These are phyloP conservation scores for Gnatocerus cornutus DNA, from an alignment of 2,888 invertebrate genomes.

Conservation along the genomic window DNA sequence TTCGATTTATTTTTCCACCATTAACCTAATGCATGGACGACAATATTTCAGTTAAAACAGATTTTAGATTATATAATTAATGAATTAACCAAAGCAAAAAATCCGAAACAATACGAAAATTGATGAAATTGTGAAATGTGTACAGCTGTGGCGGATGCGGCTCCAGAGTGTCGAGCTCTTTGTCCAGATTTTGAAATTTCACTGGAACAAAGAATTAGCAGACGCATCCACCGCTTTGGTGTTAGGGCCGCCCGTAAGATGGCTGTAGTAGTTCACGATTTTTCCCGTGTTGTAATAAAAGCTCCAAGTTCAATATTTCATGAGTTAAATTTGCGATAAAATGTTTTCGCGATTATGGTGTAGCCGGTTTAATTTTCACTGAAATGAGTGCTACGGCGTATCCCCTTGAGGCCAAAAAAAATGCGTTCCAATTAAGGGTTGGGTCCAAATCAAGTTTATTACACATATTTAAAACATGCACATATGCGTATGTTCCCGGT, in stretches of 20 bases:
- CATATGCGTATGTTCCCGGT: slow-evolving; percentile 39
- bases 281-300: slow-evolving; percentile 3
- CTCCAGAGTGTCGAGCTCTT: no score
- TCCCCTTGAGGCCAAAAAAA: slow-evolving; percentile 44
- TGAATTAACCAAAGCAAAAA: no score
- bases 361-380: slow-evolving; percentile 37
- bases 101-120: no score
- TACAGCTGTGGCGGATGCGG: no score
- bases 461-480: slow-evolving; percentile 50
- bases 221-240: background rate
- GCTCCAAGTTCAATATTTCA: slow-evolving; percentile 24
- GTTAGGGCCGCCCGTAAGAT: background rate
- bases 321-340: slow-evolving; percentile 30
- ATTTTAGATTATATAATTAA: no score
- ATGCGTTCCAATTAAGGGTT: slow-evolving; percentile 54
- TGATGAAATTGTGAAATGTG: no score
- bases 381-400: slow-evolving; percentile 28
- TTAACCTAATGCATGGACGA: no score
- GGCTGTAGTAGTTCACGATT: background rate
- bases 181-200: no score
- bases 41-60: no score
- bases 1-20: no score
- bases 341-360: slow-evolving; percentile 20
- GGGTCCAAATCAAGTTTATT: slow-evolving; percentile 57
- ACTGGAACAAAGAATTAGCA: no score